phyloP scores from a whole-genome alignment of 2,113 vertebrate genomes.

The Melanerpes formicivorus region DNA sequence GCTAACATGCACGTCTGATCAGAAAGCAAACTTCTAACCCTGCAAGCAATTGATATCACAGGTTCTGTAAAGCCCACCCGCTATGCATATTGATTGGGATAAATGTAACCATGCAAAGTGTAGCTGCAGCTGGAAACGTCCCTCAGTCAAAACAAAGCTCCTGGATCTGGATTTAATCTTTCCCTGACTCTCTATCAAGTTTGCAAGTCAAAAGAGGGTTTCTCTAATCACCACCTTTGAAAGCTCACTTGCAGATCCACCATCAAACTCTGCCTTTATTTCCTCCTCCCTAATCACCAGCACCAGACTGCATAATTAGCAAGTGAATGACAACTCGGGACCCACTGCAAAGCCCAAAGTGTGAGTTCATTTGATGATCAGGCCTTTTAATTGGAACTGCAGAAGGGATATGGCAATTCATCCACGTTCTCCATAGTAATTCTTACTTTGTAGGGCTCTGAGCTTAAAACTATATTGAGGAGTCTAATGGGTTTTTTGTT shows the following conservation, averaged over 20 bases:
- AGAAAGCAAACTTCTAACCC: neutral
- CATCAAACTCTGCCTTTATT: slow-evolving; percentile 36
- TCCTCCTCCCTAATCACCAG: slow-evolving; percentile 27
- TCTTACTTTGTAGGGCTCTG: neutral
- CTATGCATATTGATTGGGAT: neutral
- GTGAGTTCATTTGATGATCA: neutral
- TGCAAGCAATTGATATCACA: neutral
- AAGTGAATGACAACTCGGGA: slow-evolving; percentile 11
- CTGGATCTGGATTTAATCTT: neutral
- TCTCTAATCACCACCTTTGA: neutral
- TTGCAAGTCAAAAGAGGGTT: slow-evolving; percentile 16
- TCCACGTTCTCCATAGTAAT: neutral
- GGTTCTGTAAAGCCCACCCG: neutral
- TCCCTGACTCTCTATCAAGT: neutral
- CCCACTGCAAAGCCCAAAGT: neutral
- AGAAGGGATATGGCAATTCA: neutral
- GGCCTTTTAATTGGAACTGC: neutral
- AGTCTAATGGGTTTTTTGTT: neutral
- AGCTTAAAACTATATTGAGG: neutral
- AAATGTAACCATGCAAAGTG: neutral
- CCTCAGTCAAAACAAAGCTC: slow-evolving; percentile 7
- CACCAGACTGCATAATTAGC: slow-evolving; percentile 27
- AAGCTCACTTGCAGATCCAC: neutral
- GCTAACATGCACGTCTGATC: neutral
- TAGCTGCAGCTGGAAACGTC: slow-evolving; percentile 8